Conservation (phyloP, 2,113 vertebrate genomes). For the Scartelaos histophorus region DNA sequence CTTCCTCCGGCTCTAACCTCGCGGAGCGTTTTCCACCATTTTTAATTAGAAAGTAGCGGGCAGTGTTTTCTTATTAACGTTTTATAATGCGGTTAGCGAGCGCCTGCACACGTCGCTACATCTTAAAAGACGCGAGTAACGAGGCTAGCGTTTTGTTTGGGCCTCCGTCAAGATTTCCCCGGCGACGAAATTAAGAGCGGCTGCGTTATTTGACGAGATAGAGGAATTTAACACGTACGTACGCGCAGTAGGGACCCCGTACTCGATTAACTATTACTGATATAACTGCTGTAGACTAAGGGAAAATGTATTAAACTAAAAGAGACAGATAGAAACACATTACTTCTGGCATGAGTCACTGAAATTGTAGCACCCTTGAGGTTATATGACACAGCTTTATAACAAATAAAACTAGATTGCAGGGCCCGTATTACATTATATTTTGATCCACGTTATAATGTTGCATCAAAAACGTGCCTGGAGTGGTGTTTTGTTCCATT, state of each 20-base stretch:
- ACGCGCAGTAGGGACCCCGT: conserved; percentile 21
- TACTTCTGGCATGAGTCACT: neutral
- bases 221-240: conserved; percentile 18
- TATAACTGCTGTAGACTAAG: conserved; percentile 34
- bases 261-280: conserved; percentile 54
- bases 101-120: neutral
- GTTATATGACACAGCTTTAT: neutral
- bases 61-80: neutral
- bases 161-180: conserved; percentile 47
- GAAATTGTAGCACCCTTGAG: neutral
- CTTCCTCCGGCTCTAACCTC: neutral
- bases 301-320: conserved; percentile 19
- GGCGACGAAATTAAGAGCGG: conserved; percentile 28
- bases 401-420: neutral
- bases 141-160: conserved; percentile 31
- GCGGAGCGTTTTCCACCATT: neutral
- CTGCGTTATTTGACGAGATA: conserved; percentile 35
- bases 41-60: conserved; percentile 1
- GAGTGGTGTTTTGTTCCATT: no score
- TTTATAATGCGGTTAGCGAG: neutral
- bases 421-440: no score
- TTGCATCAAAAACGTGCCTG: no score
- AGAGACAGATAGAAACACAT: neutral
- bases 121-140: conserved; percentile 39
- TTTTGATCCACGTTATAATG: no score